Conservation (phyloP, 2,797 vertebrate genomes). For the Hippocampus kuda region DNA sequence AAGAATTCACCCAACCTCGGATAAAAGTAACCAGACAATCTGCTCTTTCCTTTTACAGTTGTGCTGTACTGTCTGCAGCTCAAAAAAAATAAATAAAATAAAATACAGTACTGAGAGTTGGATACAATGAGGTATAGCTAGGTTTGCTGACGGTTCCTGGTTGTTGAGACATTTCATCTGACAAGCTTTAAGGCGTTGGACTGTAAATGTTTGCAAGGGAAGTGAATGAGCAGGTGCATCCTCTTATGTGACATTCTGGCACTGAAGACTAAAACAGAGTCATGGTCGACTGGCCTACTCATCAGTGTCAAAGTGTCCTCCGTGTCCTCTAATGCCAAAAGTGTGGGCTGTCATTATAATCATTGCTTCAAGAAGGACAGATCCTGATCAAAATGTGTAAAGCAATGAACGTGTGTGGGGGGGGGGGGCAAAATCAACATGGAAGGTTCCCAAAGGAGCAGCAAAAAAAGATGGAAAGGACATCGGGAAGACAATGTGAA, state of each 20-base stretch:
- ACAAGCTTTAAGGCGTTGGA: not conserved
- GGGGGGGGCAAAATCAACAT: constrained; percentile 61
- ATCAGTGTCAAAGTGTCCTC: constrained; percentile 55
- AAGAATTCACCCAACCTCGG: no score
- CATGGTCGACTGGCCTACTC: constrained; percentile 19
- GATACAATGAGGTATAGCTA: not conserved
- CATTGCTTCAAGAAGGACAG: constrained; percentile 56
- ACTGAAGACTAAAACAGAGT: constrained; percentile 3
- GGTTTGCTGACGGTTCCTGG: no score
- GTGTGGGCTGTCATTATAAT: constrained; percentile 67
- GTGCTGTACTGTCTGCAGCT: no score
- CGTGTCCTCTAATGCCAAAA: constrained; percentile 57
- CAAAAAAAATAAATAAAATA: no score
- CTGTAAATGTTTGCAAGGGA: not conserved
- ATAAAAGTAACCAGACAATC: no score
- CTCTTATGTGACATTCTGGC: not conserved
- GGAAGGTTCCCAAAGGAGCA: constrained; percentile 58
- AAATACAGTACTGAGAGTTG: no score
- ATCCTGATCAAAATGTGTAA: not conserved
- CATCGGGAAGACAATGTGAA: constrained; percentile 21
- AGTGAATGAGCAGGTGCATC: not conserved
- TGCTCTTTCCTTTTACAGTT: no score
- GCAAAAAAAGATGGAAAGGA: constrained; percentile 44
- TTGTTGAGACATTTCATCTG: not conserved
- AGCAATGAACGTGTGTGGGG: not conserved